These are phyloP conservation scores for Ennomos erosarius DNA, from an alignment of 2,888 invertebrate species.

Conservation along the genomic window DNA sequence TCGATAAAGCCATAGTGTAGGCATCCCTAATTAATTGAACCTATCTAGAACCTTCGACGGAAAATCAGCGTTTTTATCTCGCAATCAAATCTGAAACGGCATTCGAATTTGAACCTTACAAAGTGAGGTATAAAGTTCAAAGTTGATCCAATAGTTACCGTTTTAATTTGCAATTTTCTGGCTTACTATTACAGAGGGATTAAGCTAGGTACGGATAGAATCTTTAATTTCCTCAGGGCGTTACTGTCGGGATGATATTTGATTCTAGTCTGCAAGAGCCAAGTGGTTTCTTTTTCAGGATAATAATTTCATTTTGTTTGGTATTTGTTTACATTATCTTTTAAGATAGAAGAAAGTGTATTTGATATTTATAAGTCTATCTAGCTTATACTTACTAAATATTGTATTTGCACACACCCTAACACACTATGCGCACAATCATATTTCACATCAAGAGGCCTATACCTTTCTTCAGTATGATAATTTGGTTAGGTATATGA, in stretches of 20 bases:
- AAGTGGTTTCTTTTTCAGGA: slow-evolving; percentile 14
- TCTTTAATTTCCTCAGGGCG: slow-evolving; percentile 82
- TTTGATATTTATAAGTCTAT: too few species aligned
- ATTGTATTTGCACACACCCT: too few species aligned
- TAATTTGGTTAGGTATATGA: background rate
- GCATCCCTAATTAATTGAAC: slow-evolving; percentile 76
- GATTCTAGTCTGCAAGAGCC: slow-evolving; percentile 54
- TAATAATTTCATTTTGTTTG: slow-evolving; percentile 15
- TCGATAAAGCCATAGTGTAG: slow-evolving; percentile 62
- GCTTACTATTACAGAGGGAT: slow-evolving; percentile 76
- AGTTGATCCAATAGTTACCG: slow-evolving; percentile 32
- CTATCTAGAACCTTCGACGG: slow-evolving; percentile 65
- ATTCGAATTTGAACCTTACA: slow-evolving; percentile 44
- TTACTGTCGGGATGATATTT: slow-evolving; percentile 67
- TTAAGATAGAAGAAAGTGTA: background rate
- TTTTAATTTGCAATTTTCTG: slow-evolving; percentile 83
- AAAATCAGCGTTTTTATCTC: slow-evolving; percentile 76
- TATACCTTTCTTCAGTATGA: background rate
- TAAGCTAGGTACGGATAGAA: slow-evolving; percentile 79
- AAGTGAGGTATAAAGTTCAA: slow-evolving; percentile 19
- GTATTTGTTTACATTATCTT: slow-evolving; percentile 7
- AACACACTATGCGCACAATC: too few species aligned
- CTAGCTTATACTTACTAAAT: too few species aligned
- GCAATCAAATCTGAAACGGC: slow-evolving; percentile 35
- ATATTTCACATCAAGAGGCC: too few species aligned